phyloP scores from a whole-genome alignment of 2,797 vertebrate species.

The Thripadectes ignobilis region DNA sequence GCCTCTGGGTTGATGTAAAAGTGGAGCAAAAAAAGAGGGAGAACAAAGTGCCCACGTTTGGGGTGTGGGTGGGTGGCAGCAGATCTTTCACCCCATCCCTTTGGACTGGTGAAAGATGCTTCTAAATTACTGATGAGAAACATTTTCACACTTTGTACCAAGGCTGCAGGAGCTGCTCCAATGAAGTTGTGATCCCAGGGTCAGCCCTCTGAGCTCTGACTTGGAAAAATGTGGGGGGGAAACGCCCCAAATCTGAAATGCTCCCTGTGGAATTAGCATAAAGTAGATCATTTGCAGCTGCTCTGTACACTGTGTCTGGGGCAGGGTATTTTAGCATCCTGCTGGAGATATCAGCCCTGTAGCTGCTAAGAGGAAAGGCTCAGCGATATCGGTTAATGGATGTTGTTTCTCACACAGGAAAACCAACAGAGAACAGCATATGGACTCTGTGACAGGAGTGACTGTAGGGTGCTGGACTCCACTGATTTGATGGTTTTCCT shows the following conservation, averaged over 20 bases:
- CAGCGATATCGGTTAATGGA: constrained; percentile 1
- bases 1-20: neutral
- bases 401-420: constrained; percentile 35
- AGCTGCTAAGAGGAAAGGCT: constrained; percentile 3
- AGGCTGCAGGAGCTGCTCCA: neutral
- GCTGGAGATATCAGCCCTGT: neutral
- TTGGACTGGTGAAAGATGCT: neutral
- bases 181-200: accelerated
- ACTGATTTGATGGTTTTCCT: constrained; percentile 54
- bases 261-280: neutral
- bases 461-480: constrained; percentile 62
- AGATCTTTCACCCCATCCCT: neutral
- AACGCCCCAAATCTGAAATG: neutral
- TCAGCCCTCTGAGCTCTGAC: neutral
- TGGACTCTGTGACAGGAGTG: constrained; percentile 47
- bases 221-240: neutral
- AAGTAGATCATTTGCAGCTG: neutral
- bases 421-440: constrained; percentile 53
- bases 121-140: neutral
- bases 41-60: accelerated
- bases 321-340: constrained; percentile 12
- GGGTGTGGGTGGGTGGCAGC: neutral
- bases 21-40: neutral
- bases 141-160: accelerated
- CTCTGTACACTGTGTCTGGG: neutral